These are phyloP conservation scores for Bombus breviceps DNA, from an alignment of 1,140 invertebrate genomes.

Conservation along the genomic window DNA sequence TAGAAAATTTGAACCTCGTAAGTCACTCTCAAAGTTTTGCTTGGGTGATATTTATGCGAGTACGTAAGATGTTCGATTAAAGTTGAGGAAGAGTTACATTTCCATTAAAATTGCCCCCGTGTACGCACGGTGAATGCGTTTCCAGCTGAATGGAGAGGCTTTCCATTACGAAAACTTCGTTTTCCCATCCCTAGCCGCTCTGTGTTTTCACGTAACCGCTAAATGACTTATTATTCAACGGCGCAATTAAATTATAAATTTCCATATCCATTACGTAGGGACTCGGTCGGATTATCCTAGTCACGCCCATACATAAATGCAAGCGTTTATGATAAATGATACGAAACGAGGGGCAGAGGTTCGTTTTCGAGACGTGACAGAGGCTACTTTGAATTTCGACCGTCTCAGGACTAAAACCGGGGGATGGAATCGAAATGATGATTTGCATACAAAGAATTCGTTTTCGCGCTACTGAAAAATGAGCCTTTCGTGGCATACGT, in stretches of 20 bases:
- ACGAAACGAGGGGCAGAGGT: background rate
- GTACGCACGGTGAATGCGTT: slow-evolving; percentile 29
- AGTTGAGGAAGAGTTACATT: slow-evolving; percentile 29
- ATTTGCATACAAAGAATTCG: slow-evolving; percentile 13
- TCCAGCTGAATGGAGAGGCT: slow-evolving; percentile 32
- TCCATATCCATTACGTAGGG: slow-evolving; percentile 61
- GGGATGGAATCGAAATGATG: background rate
- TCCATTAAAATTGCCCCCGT: slow-evolving; percentile 34
- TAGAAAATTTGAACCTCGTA: background rate
- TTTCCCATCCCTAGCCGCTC: background rate
- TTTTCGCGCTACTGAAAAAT: background rate
- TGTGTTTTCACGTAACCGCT: slow-evolving; percentile 48
- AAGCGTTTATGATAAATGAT: slow-evolving; percentile 12
- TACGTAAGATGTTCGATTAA: slow-evolving; percentile 36
- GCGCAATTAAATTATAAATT: slow-evolving; percentile 67
- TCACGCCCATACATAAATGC: slow-evolving; percentile 18
- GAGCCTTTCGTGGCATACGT: background rate
- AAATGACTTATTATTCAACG: slow-evolving; percentile 63
- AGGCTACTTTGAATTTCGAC: slow-evolving; percentile 13
- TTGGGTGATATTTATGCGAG: slow-evolving; percentile 29
- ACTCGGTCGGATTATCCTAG: slow-evolving; percentile 9
- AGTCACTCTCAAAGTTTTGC: slow-evolving; percentile 11
- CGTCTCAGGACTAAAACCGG: background rate
- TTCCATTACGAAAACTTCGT: slow-evolving; percentile 59
- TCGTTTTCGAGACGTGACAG: background rate